Percentiles rank a stretch among this genome's conserved stretches.
Conservation (phyloP, 2,113 vertebrate genomes). For the Thymallus thymallus region DNA sequence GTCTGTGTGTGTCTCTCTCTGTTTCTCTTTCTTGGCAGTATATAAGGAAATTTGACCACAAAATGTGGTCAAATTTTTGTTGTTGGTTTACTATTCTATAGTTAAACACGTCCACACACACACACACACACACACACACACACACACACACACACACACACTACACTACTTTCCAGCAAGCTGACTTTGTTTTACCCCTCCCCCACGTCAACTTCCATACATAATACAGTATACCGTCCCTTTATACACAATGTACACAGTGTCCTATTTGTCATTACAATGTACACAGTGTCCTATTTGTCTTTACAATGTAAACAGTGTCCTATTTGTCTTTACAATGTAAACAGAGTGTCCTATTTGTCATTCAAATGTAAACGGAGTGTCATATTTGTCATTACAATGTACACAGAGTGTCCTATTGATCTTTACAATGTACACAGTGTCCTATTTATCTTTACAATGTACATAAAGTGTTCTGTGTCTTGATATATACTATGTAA, state of each 20-base stretch:
- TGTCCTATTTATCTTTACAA: background rate
- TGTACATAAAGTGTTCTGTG: background rate
- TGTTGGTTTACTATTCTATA: no score
- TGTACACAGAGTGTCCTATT: background rate
- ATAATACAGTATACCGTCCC: background rate
- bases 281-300: background rate
- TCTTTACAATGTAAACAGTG: background rate
- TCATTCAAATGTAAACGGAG: background rate
- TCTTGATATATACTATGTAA: background rate
- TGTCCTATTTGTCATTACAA: background rate
- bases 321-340: background rate
- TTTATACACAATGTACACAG: background rate
- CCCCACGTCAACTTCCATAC: background rate
- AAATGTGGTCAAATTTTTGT: no score
- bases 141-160: no score
- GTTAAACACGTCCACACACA: no score
- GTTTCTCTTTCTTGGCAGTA: background rate
- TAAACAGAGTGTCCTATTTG: background rate
- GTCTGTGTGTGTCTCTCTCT: background rate
- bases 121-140: no score
- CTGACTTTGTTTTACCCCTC: background rate
- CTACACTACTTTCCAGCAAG: background rate
- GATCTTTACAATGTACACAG: background rate
- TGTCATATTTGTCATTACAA: background rate
- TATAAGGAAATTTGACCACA: no score